A percentile compares a stretch with the other conserved stretches of the same genome.
These are phyloP conservation scores for Corydoras sp. DNA, from an alignment of 2,113 vertebrate genomes.

Conservation along the genomic window DNA sequence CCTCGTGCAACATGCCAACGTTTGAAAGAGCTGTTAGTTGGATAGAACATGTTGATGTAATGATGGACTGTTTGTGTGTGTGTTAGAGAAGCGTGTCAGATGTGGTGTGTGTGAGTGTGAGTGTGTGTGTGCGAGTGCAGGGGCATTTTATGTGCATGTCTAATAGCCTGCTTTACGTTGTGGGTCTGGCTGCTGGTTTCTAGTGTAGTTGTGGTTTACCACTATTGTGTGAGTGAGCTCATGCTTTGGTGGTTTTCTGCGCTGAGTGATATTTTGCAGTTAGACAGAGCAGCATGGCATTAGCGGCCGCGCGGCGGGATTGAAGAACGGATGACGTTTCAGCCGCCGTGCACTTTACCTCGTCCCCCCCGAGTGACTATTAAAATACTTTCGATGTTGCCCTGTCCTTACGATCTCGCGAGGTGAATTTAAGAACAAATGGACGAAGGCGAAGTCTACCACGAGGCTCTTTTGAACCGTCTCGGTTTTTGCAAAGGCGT, in stretches of 20 bases:
- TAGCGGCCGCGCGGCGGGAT: conserved; percentile 28
- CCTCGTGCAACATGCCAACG: background rate
- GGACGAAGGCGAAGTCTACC: too few relatives aligned
- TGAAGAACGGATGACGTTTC: background rate
- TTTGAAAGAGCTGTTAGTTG: conserved; percentile 10
- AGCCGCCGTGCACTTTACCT: too few relatives aligned
- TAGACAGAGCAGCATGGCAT: conserved; percentile 12
- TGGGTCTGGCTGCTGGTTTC: conserved; percentile 36
- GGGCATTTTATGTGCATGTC: conserved; percentile 25
- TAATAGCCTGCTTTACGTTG: conserved; percentile 37
- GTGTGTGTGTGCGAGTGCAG: conserved; percentile 7
- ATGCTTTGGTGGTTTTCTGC: conserved; percentile 32
- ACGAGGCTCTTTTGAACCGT: too few relatives aligned
- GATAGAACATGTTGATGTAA: conserved; percentile 5
- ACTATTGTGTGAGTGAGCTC: conserved; percentile 27
- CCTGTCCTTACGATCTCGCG: too few relatives aligned
- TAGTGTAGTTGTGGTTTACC: conserved; percentile 38
- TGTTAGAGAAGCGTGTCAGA: conserved; percentile 14
- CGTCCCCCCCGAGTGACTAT: too few relatives aligned
- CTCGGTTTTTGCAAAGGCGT: too few relatives aligned
- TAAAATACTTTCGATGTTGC: too few relatives aligned
- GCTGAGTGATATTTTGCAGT: conserved; percentile 26
- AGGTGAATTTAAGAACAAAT: too few relatives aligned
- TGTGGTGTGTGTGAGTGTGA: conserved; percentile 9
- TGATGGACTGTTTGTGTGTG: conserved; percentile 13